These are phyloP conservation scores for Agrochola lychnidis DNA, from an alignment of 2,888 invertebrate species.

Conservation along the genomic window DNA sequence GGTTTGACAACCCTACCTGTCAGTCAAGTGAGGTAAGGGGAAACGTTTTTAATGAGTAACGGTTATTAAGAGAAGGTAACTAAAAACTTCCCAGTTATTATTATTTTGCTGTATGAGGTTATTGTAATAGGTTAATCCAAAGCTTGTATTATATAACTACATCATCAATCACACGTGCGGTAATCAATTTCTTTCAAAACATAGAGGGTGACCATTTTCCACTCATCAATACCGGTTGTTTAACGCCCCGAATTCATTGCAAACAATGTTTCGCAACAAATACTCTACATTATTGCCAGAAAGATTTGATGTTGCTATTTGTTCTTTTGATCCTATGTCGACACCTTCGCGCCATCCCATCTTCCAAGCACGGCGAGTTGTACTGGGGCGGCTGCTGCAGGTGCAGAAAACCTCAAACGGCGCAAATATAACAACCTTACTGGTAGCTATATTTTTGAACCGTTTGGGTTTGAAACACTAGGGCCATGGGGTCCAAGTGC, in stretches of 20 bases:
- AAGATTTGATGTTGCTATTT: neutral
- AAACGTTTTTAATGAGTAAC: slow-evolving; percentile 37
- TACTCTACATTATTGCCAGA: neutral
- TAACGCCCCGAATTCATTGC: neutral
- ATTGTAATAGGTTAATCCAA: neutral
- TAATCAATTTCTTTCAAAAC: too few relatives aligned
- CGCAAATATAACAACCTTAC: too few relatives aligned
- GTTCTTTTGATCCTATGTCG: neutral
- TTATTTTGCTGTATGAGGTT: neutral
- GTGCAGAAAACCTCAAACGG: too few relatives aligned
- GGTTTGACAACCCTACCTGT: slow-evolving; percentile 48
- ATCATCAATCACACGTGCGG: neutral
- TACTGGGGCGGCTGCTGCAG: too few relatives aligned
- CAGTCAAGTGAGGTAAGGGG: slow-evolving; percentile 7
- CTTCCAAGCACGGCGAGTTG: too few relatives aligned
- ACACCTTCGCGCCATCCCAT: too few relatives aligned
- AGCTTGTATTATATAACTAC: neutral
- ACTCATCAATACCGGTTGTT: neutral
- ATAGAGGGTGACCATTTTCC: neutral
- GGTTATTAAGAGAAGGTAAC: neutral
- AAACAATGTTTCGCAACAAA: neutral
- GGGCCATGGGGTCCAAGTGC: too few relatives aligned
- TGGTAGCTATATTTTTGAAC: too few relatives aligned
- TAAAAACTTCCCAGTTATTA: neutral
- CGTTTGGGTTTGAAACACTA: too few relatives aligned